phyloP scores from a whole-genome alignment of 2,113 vertebrate species.

The Esox niger region DNA sequence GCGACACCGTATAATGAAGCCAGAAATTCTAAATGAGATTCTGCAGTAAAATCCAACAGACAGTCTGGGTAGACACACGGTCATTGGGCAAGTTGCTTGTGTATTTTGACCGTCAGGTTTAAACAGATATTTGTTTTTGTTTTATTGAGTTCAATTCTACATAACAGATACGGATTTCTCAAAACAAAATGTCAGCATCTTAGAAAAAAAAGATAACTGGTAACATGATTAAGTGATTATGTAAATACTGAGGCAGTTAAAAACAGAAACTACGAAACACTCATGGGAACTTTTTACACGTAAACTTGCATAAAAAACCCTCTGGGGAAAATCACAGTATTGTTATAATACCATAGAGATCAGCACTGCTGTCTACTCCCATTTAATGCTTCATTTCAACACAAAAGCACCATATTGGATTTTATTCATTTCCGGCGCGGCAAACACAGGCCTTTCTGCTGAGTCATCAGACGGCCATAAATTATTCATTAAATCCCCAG shows the following conservation, averaged over 20 bases:
- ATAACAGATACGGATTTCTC: constrained; percentile 1
- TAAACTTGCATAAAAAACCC: neutral
- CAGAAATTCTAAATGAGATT: constrained; percentile 31
- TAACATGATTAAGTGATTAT: constrained; percentile 9
- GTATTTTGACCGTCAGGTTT: constrained; percentile 2
- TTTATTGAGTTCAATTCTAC: too few species aligned
- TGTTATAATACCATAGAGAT: constrained; percentile 18
- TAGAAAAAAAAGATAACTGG: constrained; percentile 40
- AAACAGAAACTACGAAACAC: neutral
- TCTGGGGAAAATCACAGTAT: neutral
- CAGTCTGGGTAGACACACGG: constrained; percentile 11
- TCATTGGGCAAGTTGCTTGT: neutral
- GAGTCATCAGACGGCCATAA: constrained; percentile 68
- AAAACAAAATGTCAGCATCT: constrained; percentile 15
- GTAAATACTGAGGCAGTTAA: constrained; percentile 12
- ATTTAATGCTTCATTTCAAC: constrained; percentile 18
- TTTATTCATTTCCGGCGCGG: constrained; percentile 31
- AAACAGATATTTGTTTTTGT: constrained; percentile 3
- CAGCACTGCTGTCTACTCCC: constrained; percentile 1
- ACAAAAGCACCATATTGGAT: constrained; percentile 39
- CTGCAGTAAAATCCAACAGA: constrained; percentile 9
- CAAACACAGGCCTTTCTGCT: constrained; percentile 30
- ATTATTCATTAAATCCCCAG: constrained; percentile 67
- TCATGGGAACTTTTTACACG: constrained; percentile 7
- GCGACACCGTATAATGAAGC: constrained; percentile 9